A percentile compares a stretch with the other conserved stretches of the same genome.
These are phyloP conservation scores for Artemia sinica DNA, from an alignment of 2,888 invertebrate species.

Conservation along the genomic window DNA sequence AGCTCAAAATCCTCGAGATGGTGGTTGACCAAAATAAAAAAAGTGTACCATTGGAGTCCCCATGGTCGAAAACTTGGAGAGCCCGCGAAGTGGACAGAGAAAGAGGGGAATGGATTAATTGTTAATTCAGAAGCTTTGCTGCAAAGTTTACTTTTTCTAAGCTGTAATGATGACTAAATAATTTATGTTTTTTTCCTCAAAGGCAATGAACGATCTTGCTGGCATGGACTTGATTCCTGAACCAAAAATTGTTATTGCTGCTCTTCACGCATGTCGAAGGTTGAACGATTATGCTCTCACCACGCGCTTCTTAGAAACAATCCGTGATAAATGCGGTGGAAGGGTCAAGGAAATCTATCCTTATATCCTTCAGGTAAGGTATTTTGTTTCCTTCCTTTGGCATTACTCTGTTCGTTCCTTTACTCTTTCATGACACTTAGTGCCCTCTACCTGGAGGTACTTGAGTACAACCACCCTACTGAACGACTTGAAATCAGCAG, in stretches of 20 bases:
- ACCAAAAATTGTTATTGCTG: constrained; percentile 69
- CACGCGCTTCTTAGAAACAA: constrained; percentile 74
- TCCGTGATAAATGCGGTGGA: constrained; percentile 69
- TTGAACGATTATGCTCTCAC: constrained; percentile 87
- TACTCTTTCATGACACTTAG: not conserved
- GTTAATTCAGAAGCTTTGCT: no score
- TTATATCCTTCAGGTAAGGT: constrained; percentile 47
- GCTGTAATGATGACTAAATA: no score
- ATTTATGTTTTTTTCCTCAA: constrained; percentile 20
- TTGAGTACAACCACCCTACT: not conserved
- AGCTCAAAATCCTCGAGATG: no score
- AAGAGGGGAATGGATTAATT: no score
- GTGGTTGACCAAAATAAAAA: no score
- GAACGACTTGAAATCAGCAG: not conserved
- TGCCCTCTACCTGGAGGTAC: no score
- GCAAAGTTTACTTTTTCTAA: no score
- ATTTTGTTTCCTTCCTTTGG: not conserved
- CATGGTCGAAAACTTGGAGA: no score
- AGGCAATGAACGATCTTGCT: constrained; percentile 66
- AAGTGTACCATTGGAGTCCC: no score
- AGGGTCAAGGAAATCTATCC: constrained; percentile 62
- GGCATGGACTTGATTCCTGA: constrained; percentile 85
- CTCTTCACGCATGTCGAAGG: constrained; percentile 72
- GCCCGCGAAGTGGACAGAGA: no score
- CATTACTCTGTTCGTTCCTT: not conserved